A percentile compares a stretch with the other conserved stretches of the same genome.
These are phyloP conservation scores for Euphydryas editha DNA, from an alignment of 2,888 invertebrate species.

Conservation along the genomic window DNA sequence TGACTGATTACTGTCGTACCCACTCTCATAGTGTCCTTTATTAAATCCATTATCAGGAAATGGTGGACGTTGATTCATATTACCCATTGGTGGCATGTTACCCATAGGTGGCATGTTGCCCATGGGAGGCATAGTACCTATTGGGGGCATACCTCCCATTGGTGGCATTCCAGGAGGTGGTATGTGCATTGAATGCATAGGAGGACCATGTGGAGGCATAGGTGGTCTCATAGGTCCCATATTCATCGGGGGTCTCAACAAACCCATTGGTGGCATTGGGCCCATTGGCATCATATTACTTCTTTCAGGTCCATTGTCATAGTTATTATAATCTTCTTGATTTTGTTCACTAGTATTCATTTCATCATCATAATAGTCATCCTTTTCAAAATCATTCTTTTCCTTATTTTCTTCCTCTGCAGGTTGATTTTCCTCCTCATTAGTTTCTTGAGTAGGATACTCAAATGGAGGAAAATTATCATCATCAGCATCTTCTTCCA, in stretches of 20 bases:
- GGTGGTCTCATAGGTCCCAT: conserved; percentile 54
- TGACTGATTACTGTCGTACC: conserved; percentile 64
- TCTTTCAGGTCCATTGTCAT: conserved; percentile 65
- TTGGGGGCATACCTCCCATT: conserved; percentile 57
- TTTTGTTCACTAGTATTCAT: conserved; percentile 70
- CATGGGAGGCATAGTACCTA: conserved; percentile 56
- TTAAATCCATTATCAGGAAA: conserved; percentile 73
- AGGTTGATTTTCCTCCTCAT: conserved; percentile 52
- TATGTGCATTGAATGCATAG: conserved; percentile 57
- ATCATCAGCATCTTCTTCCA: conserved; percentile 85
- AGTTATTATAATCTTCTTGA: conserved; percentile 68
- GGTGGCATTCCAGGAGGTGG: conserved; percentile 59
- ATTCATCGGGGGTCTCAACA: conserved; percentile 47
- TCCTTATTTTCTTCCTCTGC: conserved; percentile 64
- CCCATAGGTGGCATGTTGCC: conserved; percentile 58
- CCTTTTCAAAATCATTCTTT: conserved; percentile 54
- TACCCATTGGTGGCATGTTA: conserved; percentile 57
- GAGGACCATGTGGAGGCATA: conserved; percentile 45
- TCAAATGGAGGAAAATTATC: conserved; percentile 75
- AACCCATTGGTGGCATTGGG: conserved; percentile 53
- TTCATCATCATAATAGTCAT: conserved; percentile 71
- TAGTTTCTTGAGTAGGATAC: conserved; percentile 67
- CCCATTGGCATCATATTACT: conserved; percentile 56
- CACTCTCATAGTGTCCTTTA: conserved; percentile 66
- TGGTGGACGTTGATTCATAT: conserved; percentile 57